Evolutionary conservation across 2,113 vertebrate species (phyloP).

Genomic region (Apteryx mantelli): DNA sequence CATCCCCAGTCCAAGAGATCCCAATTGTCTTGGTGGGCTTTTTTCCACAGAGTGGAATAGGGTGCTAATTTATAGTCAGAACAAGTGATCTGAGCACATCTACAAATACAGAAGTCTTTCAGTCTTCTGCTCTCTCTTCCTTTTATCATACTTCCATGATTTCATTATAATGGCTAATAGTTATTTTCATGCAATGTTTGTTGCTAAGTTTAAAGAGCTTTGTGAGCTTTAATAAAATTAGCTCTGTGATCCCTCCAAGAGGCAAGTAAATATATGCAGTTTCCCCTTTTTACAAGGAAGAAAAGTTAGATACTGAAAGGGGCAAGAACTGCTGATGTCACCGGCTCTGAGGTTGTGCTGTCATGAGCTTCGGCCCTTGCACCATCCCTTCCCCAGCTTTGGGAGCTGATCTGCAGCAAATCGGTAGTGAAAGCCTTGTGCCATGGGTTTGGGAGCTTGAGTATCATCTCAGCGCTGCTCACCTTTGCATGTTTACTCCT

Average conservation of each 20-base stretch:
- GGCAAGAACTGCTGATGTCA: neutral
- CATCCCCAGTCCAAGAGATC: neutral
- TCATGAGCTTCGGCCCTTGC: neutral
- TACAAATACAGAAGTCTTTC: neutral
- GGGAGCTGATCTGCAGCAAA: neutral
- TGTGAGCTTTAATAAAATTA: neutral
- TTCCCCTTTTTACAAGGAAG: neutral
- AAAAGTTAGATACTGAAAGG: neutral
- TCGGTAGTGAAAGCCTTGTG: neutral
- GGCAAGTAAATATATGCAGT: neutral
- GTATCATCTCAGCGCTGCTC: neutral
- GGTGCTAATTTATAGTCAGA: neutral
- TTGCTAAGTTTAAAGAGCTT: neutral
- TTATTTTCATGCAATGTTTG: neutral
- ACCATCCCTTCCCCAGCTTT: neutral
- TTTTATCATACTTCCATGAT: neutral
- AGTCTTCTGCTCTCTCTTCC: neutral
- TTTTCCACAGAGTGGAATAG: neutral
- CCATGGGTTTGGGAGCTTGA: neutral
- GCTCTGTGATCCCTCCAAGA: neutral
- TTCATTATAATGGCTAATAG: neutral
- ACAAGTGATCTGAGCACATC: neutral
- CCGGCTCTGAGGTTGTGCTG: neutral
- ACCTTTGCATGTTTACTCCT: neutral
- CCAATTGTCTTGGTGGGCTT: fast-evolving